phyloP scores from a whole-genome alignment of 2,113 vertebrate genomes.

The Ictalurus furcatus region DNA sequence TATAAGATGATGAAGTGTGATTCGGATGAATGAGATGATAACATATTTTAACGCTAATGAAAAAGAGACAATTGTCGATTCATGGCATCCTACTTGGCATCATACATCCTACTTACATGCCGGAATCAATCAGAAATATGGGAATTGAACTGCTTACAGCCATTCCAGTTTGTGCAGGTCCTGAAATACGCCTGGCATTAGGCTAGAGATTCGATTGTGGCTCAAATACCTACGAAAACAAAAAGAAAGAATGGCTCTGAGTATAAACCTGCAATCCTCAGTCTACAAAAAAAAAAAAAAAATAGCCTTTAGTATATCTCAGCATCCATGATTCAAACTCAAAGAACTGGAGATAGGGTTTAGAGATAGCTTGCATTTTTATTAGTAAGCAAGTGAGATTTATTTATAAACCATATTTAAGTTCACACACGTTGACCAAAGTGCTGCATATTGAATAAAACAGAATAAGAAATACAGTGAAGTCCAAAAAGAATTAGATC shows the following conservation, averaged over 20 bases:
- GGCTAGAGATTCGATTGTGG: constrained; percentile 82
- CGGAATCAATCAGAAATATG: background rate
- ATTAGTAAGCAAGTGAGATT: background rate
- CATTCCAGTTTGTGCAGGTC: constrained; percentile 90
- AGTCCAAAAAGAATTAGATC: too few relatives aligned
- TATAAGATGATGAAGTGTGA: background rate
- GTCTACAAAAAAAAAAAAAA: background rate
- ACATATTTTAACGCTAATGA: constrained; percentile 4
- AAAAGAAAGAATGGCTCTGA: constrained; percentile 8
- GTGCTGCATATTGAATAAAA: background rate
- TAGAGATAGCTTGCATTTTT: background rate
- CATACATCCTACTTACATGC: background rate
- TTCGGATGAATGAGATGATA: background rate
- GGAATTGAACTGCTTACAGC: constrained; percentile 77
- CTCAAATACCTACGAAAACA: constrained; percentile 83
- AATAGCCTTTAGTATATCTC: background rate
- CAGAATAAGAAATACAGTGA: background rate
- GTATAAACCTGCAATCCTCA: too few relatives aligned
- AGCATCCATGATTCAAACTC: background rate
- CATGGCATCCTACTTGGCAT: background rate
- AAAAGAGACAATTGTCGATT: background rate
- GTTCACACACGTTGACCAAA: too few relatives aligned
- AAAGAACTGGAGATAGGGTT: background rate
- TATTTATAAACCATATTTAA: background rate
- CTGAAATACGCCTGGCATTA: constrained; percentile 86